Percentiles rank a stretch among this genome's conserved stretches.
phyloP scores from a whole-genome alignment of 1,140 invertebrate species.

The Zaprionus vittiger region DNA sequence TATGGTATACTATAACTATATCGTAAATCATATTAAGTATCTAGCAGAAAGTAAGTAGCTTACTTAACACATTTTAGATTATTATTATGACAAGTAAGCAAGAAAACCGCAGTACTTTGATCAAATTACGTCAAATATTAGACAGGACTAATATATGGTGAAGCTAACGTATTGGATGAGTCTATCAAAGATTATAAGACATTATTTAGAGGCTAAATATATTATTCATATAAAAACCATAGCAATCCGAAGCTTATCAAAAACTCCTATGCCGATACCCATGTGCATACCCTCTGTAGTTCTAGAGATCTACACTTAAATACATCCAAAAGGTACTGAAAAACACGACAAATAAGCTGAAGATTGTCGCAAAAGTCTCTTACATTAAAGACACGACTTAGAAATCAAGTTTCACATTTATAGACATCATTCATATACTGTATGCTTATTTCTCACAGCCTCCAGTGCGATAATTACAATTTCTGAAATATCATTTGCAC shows the following conservation, averaged over 20 bases:
- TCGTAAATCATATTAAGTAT: no score
- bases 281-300: not conserved
- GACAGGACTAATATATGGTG: not conserved
- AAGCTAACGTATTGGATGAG: no score
- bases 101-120: not conserved
- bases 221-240: not conserved
- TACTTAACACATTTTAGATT: no score
- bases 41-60: no score
- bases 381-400: no score
- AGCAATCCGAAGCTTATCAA: not conserved
- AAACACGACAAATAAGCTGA: not conserved
- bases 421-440: not conserved
- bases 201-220: not conserved
- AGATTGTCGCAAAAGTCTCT: no score
- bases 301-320: not conserved
- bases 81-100: not conserved
- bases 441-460: constrained; percentile 4
- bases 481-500: constrained; percentile 3
- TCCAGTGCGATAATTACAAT: constrained; percentile 4
- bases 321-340: not conserved
- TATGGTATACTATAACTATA: not conserved
- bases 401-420: not conserved
- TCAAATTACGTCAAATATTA: not conserved
- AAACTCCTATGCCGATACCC: not conserved
- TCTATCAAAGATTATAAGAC: no score